Percentiles rank a stretch among this genome's conserved stretches.
These are phyloP conservation scores for Choristoneura rosaceana DNA, from an alignment of 2,888 invertebrate species.

Conservation along the genomic window DNA sequence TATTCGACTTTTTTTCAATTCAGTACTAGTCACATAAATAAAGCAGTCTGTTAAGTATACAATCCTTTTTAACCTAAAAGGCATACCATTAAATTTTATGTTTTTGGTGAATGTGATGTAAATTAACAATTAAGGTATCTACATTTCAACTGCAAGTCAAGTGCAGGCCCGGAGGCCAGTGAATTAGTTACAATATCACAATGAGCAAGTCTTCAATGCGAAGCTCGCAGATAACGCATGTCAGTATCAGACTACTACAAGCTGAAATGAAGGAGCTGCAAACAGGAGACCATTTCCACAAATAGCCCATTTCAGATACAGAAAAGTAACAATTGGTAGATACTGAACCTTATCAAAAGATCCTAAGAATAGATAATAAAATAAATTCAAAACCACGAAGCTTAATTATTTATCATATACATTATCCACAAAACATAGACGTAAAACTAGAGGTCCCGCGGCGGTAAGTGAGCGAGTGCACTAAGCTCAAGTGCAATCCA, in stretches of 20 bases:
- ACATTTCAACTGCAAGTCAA: not conserved
- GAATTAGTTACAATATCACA: conserved; percentile 3
- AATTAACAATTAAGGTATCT: too few species aligned
- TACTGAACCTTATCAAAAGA: too few species aligned
- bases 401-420: not conserved
- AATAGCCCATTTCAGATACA: not conserved
- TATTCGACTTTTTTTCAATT: not conserved
- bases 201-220: conserved; percentile 1
- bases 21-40: not conserved
- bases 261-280: conserved; percentile 3
- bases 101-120: too few species aligned
- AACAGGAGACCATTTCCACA: not conserved
- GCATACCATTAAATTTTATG: too few species aligned
- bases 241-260: not conserved
- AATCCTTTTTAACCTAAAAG: not conserved
- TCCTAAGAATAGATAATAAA: not conserved
- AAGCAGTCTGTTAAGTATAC: not conserved
- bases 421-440: not conserved
- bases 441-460: conserved; percentile 19
- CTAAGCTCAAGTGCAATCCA: conserved; percentile 65
- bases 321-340: not conserved
- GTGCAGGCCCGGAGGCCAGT: not conserved
- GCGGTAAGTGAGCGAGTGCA: conserved; percentile 45
- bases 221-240: not conserved
- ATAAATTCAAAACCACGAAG: not conserved